These are phyloP conservation scores for Eospalax fontanierii DNA, from an alignment of 2,797 vertebrate genomes.

Conservation along the genomic window DNA sequence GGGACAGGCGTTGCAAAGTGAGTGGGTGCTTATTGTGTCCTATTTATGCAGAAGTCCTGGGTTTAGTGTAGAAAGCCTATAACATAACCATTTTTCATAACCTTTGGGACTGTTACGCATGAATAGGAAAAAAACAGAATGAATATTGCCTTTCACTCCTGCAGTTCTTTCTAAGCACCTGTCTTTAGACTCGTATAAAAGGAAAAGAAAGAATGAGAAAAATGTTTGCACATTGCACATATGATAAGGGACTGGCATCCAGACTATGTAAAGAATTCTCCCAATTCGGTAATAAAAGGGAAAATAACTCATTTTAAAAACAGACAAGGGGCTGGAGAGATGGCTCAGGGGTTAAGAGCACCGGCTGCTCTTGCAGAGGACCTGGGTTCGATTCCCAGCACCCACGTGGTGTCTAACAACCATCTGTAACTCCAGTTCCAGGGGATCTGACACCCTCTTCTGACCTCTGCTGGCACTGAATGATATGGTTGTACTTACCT, in stretches of 20 bases:
- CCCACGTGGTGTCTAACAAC: too few species aligned
- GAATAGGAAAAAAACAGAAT: not conserved
- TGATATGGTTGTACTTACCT: too few species aligned
- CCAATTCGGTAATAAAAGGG: not conserved
- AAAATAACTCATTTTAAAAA: not conserved
- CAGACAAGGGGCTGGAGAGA: too few species aligned
- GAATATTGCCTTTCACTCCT: not conserved
- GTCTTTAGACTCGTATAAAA: not conserved
- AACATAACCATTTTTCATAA: not conserved
- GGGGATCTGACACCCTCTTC: too few species aligned
- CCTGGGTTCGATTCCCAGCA: too few species aligned
- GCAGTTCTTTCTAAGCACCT: not conserved
- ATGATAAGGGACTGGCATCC: not conserved
- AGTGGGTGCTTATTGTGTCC: not conserved
- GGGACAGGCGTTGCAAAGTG: not conserved
- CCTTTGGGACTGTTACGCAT: not conserved
- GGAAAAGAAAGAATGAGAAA: not conserved
- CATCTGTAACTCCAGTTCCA: too few species aligned
- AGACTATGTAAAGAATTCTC: conserved; percentile 5
- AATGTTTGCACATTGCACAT: conserved; percentile 9
- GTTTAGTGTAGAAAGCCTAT: not conserved
- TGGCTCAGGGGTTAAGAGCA: too few species aligned
- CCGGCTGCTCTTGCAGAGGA: too few species aligned
- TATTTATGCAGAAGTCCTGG: not conserved
- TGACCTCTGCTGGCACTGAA: too few species aligned